Evolutionary conservation across 2,113 vertebrate genomes (phyloP).

Genomic region (Columba livia): DNA sequence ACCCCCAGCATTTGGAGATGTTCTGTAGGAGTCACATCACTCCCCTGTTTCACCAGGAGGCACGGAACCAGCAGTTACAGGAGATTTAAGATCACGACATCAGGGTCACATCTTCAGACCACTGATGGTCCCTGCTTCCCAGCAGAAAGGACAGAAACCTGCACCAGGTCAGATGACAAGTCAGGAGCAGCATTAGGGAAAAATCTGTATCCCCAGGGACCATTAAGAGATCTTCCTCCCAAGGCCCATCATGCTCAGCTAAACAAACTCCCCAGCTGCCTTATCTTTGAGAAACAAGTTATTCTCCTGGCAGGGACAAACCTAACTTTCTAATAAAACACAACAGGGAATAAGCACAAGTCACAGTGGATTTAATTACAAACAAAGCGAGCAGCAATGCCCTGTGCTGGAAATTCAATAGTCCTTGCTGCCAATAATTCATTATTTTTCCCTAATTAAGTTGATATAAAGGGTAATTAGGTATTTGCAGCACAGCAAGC

Average conservation of each 20-base stretch:
- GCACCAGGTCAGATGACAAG: neutral
- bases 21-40: neutral
- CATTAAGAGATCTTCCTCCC: neutral
- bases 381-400: conserved; percentile 35
- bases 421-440: conserved; percentile 43
- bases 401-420: conserved; percentile 51
- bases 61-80: neutral
- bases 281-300: neutral
- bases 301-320: neutral
- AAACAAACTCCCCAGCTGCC: neutral
- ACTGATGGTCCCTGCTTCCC: neutral
- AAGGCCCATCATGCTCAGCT: neutral
- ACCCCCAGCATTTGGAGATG: neutral
- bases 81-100: neutral
- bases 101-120: neutral
- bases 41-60: neutral
- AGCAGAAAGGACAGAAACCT: neutral
- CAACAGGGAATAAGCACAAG: conserved; percentile 19
- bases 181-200: neutral
- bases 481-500: neutral
- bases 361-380: conserved; percentile 48
- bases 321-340: conserved; percentile 47
- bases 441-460: conserved; percentile 56
- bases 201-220: neutral
- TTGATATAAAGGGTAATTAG: conserved; percentile 44